Evolutionary conservation across 1,140 invertebrate species (phyloP).

Genomic region (Scaptomyza hsui): DNA sequence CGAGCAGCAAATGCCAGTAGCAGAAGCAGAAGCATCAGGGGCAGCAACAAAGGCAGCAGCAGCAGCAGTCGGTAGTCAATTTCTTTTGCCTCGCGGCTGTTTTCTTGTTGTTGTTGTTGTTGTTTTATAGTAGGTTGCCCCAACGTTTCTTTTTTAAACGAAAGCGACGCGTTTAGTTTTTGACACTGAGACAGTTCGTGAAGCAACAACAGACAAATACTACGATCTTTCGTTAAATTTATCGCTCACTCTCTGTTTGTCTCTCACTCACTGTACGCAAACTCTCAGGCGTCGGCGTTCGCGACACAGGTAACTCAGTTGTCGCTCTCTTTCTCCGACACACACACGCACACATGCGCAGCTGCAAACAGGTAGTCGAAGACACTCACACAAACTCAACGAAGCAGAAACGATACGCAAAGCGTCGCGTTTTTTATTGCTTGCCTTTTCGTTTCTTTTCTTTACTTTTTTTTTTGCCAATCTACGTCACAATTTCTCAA

Average conservation of each 20-base stretch:
- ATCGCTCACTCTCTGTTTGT: slow-evolving; percentile 8
- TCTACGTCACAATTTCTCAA: slow-evolving; percentile 19
- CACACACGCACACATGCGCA: slow-evolving; percentile 29
- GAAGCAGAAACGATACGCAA: slow-evolving; percentile 65
- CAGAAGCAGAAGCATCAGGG: slow-evolving; percentile 11
- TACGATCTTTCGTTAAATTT: slow-evolving; percentile 35
- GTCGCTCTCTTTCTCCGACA: slow-evolving; percentile 23
- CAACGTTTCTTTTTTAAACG: slow-evolving; percentile 66
- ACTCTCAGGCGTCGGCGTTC: slow-evolving; percentile 28
- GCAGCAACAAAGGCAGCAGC: not conserved
- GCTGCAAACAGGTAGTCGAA: slow-evolving; percentile 70
- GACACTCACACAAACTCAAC: slow-evolving; percentile 56
- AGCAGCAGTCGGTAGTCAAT: slow-evolving; percentile 31
- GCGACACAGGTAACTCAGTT: slow-evolving; percentile 55
- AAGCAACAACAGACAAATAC: slow-evolving; percentile 8
- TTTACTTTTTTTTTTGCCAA: not conserved
- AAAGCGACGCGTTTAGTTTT: slow-evolving; percentile 77
- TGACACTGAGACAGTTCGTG: slow-evolving; percentile 58
- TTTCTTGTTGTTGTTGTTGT: slow-evolving; percentile 28
- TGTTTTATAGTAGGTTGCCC: slow-evolving; percentile 20
- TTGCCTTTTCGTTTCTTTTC: slow-evolving; percentile 21
- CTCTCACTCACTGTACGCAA: slow-evolving; percentile 3
- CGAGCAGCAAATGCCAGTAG: slow-evolving; percentile 29
- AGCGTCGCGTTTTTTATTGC: slow-evolving; percentile 59
- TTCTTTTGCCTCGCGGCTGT: slow-evolving; percentile 56